Evolutionary conservation across 2,888 invertebrate genomes (phyloP), one percentile per base, ranked within the genome.

Genomic region (Synanthedon formicaeformis): DNA sequence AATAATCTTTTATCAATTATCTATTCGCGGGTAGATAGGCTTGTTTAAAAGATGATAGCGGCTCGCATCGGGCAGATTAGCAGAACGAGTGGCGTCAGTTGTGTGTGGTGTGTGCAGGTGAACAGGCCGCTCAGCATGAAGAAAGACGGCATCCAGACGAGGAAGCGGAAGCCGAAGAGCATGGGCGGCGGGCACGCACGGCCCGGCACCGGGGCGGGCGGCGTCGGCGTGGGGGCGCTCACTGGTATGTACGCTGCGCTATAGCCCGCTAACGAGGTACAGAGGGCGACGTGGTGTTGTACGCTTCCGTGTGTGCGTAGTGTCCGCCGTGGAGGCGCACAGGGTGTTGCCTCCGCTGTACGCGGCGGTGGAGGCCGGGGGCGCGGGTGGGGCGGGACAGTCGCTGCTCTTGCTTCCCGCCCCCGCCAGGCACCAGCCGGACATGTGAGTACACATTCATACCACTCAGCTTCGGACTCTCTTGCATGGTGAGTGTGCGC

Each of bases 81-180:
- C 75, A 70, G 79, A 82, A 73, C 75, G n/a, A 14, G n/a, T 45
- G 6, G 45, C 45, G 45, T 13, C 14, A 45, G 45, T 45, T 13
- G 45, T 45, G 34, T 34, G 45, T 45, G 12, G 6, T 14, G 45
- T n/a, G 45, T 45, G 53, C 49, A 97, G 96, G 94, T 97, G 56
- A 94, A 95, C 80, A 93, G 99, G 61, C 99, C 99, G 53, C 89
- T 96, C 64, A 96, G 97, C 65, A 99, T 99, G 98, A 98, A 98
- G 85, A 99, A 99, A 84, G 99, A 99, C 63, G 97, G 97, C 50
- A 99, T 99, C 72, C 98, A 99, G 87, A 98, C 97, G 52, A 90
- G 98, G 59, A 99, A 99, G 81, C 91, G 98, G 57, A 98, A 99
- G 74, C 95, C 95, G 50, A 95, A 95, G 81, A 92, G 84, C 70